These are phyloP conservation scores for Plagodis pulveraria DNA, from an alignment of 2,888 invertebrate genomes.

Conservation along the genomic window DNA sequence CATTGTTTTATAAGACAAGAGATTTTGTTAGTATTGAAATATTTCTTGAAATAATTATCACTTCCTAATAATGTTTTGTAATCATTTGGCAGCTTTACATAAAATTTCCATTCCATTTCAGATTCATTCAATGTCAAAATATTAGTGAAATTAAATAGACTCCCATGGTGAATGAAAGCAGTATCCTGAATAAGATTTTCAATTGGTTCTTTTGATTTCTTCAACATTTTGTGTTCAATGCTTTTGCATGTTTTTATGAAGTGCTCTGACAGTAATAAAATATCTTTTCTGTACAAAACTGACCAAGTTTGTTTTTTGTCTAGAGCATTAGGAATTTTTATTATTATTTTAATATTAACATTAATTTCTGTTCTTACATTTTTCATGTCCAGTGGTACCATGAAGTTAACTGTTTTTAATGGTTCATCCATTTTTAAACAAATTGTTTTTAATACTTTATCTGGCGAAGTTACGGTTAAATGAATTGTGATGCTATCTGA, in stretches of 20 bases:
- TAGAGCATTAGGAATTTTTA: constrained; percentile 60
- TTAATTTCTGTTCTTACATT: constrained; percentile 45
- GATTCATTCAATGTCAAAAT: constrained; percentile 19
- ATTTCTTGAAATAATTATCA: constrained; percentile 36
- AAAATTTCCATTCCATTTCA: constrained; percentile 46
- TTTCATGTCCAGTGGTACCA: constrained; percentile 53
- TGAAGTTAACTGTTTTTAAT: constrained; percentile 51
- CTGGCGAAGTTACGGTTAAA: constrained; percentile 51
- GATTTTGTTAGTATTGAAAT: constrained; percentile 47
- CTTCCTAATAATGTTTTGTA: constrained; percentile 51
- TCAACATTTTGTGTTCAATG: constrained; percentile 38
- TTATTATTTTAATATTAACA: constrained; percentile 57
- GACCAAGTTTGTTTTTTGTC: constrained; percentile 60
- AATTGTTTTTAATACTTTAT: constrained; percentile 56
- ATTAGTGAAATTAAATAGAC: constrained; percentile 53
- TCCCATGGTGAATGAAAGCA: constrained; percentile 44
- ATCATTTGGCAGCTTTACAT: constrained; percentile 58
- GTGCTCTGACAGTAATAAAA: constrained; percentile 58
- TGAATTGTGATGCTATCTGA: constrained; percentile 54
- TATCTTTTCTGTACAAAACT: constrained; percentile 54
- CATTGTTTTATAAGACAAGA: constrained; percentile 48
- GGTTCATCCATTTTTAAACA: constrained; percentile 54
- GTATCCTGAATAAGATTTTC: constrained; percentile 50
- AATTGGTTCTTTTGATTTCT: constrained; percentile 43
- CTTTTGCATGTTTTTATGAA: constrained; percentile 55